Percentiles rank a stretch among this genome's conserved stretches.
phyloP scores from a whole-genome alignment of 2,113 vertebrate species.

The Tautogolabrus adspersus region DNA sequence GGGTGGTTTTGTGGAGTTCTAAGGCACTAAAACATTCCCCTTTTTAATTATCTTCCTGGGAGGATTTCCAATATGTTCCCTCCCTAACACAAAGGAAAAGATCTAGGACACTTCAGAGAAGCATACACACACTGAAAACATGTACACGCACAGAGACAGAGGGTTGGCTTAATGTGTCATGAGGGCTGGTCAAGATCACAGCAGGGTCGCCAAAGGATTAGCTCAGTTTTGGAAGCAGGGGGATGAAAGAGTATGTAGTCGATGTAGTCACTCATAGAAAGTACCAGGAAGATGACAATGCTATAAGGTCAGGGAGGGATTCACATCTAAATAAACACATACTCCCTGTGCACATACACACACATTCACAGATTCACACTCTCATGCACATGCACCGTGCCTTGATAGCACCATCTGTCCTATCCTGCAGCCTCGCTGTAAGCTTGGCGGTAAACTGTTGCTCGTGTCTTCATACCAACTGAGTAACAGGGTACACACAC shows the following conservation, averaged over 20 bases:
- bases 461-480: conserved; percentile 59
- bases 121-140: conserved; percentile 23
- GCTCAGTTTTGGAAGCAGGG: conserved; percentile 49
- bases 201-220: conserved; percentile 70
- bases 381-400: conserved; percentile 2
- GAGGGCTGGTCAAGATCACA: conserved; percentile 68
- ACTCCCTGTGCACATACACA: background rate
- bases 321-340: conserved; percentile 15
- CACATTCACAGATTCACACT: background rate
- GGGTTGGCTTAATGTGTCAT: conserved; percentile 63
- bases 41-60: conserved; percentile 24
- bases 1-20: background rate
- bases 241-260: conserved; percentile 10
- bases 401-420: conserved; percentile 63
- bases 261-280: conserved; percentile 41
- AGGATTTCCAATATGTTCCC: conserved; percentile 34
- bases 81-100: conserved; percentile 54
- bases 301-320: conserved; percentile 26
- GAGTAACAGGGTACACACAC: conserved; percentile 39
- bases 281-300: conserved; percentile 22
- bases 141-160: conserved; percentile 44
- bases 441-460: conserved; percentile 61
- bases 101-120: conserved; percentile 50
- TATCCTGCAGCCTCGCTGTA: conserved; percentile 32
- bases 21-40: background rate